phyloP scores from a whole-genome alignment of 2,888 invertebrate genomes.

The Caradrina clavipalpis region DNA sequence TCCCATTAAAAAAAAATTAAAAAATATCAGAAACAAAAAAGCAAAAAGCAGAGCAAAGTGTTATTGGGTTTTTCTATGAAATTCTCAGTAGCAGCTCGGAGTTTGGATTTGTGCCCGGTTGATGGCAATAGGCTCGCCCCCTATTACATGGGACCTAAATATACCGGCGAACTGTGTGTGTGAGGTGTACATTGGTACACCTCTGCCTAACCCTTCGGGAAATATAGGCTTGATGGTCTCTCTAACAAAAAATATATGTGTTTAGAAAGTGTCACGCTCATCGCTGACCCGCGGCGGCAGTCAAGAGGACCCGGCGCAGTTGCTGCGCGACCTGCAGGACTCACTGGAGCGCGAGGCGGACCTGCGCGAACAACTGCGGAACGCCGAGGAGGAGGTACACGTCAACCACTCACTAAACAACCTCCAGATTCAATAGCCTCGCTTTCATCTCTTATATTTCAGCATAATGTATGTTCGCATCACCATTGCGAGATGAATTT shows the following conservation, averaged over 20 bases:
- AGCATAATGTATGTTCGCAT: constrained; percentile 10
- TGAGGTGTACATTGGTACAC: no score
- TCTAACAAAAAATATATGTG: neutral
- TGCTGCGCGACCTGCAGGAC: constrained; percentile 97
- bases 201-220: no score
- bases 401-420: neutral
- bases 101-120: no score
- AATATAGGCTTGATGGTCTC: no score
- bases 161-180: no score
- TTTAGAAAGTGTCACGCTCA: constrained; percentile 93
- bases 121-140: no score
- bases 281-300: constrained; percentile 95
- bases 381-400: constrained; percentile 97
- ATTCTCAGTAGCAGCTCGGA: no score
- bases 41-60: no score
- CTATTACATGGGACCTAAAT: no score
- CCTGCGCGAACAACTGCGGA: constrained; percentile 97
- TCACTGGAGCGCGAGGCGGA: constrained; percentile 98
- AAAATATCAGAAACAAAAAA: no score
- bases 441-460: constrained; percentile 22
- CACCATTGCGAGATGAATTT: constrained; percentile 16
- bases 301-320: constrained; percentile 95
- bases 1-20: no score
- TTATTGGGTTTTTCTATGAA: no score
- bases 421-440: neutral